Evolutionary conservation across 2,888 invertebrate genomes (phyloP).

Genomic region (Dioctria rufipes): DNA sequence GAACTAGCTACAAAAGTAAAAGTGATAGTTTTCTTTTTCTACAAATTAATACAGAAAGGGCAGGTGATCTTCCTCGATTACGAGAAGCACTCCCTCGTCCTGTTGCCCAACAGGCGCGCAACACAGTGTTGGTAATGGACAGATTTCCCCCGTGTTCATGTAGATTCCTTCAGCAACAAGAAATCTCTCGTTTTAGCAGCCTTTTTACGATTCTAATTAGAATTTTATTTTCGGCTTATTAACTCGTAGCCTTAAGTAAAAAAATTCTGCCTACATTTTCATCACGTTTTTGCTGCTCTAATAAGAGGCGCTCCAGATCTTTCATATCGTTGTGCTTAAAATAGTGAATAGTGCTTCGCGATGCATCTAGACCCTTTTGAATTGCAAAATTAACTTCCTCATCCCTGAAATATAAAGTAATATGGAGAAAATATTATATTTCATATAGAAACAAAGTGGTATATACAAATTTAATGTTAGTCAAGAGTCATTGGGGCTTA

Average conservation of each 20-base stretch:
- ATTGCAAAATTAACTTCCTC: conserved; percentile 89
- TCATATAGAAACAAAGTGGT: too few species aligned
- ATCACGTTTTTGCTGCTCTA: conserved; percentile 74
- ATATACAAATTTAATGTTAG: too few species aligned
- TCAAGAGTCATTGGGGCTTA: too few species aligned
- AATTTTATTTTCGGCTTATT: not conserved
- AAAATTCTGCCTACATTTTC: conserved; percentile 67
- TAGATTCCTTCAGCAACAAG: conserved; percentile 95
- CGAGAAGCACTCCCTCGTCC: too few species aligned
- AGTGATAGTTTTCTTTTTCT: too few species aligned
- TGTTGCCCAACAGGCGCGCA: too few species aligned
- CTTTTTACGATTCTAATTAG: conserved; percentile 77
- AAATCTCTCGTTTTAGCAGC: conserved; percentile 76
- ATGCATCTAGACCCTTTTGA: conserved; percentile 92
- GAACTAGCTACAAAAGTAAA: too few species aligned
- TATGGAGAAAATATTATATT: too few species aligned
- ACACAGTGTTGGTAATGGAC: conserved; percentile 87
- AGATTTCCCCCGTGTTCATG: conserved; percentile 90
- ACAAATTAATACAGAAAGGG: too few species aligned
- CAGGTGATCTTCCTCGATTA: too few species aligned
- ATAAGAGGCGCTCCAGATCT: conserved; percentile 83
- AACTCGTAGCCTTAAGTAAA: not conserved
- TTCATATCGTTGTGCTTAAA: conserved; percentile 92
- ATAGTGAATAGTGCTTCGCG: conserved; percentile 84
- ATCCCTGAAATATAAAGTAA: conserved; percentile 74